These are phyloP conservation scores for Cephus pulcher DNA, from an alignment of 2,888 invertebrate species.

Conservation along the genomic window DNA sequence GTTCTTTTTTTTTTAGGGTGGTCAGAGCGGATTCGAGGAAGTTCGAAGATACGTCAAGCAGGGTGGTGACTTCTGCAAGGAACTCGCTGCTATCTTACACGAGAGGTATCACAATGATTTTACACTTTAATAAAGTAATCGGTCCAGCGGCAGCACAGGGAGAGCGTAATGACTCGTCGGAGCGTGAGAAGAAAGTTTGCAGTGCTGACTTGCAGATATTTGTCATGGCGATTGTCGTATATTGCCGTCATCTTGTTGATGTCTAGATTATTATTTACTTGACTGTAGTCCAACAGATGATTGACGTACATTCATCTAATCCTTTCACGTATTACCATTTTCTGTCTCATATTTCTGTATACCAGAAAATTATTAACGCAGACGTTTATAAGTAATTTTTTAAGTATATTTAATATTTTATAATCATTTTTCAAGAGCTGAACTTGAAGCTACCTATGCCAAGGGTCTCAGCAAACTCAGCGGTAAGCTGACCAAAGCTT, in stretches of 20 bases:
- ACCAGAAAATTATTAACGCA: neutral
- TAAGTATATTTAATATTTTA: neutral
- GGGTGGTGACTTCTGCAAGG: conserved; percentile 95
- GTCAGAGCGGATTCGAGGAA: conserved; percentile 94
- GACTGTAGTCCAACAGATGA: neutral
- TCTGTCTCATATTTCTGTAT: neutral
- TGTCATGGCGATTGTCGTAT: neutral
- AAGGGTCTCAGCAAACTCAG: conserved; percentile 91
- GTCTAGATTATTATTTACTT: neutral
- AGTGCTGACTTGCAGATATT: neutral
- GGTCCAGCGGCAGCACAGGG: neutral
- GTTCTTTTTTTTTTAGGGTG: conserved; percentile 72
- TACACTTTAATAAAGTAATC: neutral
- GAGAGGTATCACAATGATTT: conserved; percentile 77
- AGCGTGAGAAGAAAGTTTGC: neutral
- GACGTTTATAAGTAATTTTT: neutral
- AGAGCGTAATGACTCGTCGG: neutral
- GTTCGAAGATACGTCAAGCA: conserved; percentile 92
- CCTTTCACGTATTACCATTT: conserved; percentile 3
- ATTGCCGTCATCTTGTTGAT: neutral
- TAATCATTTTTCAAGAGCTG: conserved; percentile 75
- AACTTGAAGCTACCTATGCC: conserved; percentile 90
- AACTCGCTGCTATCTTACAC: conserved; percentile 87
- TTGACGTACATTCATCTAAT: neutral
- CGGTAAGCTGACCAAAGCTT: conserved; percentile 85